Evolutionary conservation across 2,888 invertebrate species (phyloP).

Genomic region (Seira sanloemensis): DNA sequence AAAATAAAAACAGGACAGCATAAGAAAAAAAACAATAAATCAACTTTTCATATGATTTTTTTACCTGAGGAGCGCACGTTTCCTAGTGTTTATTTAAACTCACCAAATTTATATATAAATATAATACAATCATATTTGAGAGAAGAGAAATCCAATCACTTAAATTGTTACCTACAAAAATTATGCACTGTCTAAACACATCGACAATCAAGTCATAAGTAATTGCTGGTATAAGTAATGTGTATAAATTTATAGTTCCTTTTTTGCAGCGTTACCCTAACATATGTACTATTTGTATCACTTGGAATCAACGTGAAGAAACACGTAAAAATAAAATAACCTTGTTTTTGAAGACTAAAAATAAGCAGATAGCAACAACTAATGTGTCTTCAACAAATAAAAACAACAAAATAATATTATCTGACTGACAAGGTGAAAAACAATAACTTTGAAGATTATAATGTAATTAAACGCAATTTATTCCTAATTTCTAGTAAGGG

Average conservation of each 20-base stretch:
- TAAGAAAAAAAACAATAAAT: slow-evolving; percentile 22
- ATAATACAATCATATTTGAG: too few species aligned
- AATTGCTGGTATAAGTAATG: too few species aligned
- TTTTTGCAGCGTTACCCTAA: too few species aligned
- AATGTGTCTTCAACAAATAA: background rate
- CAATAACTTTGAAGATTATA: background rate
- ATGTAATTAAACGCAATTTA: background rate
- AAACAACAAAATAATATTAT: background rate
- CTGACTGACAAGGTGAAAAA: background rate
- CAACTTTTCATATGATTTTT: too few species aligned
- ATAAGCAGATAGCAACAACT: background rate
- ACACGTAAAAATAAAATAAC: slow-evolving; percentile 16
- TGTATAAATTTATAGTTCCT: too few species aligned
- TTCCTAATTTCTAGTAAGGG: background rate
- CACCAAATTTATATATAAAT: too few species aligned
- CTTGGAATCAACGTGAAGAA: slow-evolving; percentile 27
- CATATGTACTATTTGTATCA: slow-evolving; percentile 35
- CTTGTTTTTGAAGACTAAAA: too few species aligned
- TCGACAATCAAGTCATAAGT: too few species aligned
- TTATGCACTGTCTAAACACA: too few species aligned
- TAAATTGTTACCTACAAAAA: too few species aligned
- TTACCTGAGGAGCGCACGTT: background rate
- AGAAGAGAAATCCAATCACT: too few species aligned
- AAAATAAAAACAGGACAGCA: slow-evolving; percentile 33
- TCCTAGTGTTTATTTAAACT: too few species aligned